Conservation (phyloP, 2,113 vertebrate species). For the Synchiropus splendidus region DNA sequence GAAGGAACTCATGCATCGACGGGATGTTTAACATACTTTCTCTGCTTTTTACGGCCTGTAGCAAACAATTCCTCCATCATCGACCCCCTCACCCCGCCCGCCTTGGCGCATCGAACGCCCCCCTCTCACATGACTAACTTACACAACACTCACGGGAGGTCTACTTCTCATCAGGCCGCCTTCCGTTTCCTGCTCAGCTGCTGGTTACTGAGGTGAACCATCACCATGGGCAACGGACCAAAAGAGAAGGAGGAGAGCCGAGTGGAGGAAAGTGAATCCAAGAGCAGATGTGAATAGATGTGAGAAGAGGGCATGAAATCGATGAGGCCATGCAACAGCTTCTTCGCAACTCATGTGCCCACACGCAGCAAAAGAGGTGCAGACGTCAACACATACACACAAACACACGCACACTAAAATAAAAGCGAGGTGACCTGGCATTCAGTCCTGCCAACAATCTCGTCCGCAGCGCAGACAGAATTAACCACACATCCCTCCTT, state of each 20-base stretch:
- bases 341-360: conserved; percentile 44
- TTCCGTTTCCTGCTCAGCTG: conserved; percentile 55
- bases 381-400: conserved; percentile 26
- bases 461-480: conserved; percentile 29
- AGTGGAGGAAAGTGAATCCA: conserved; percentile 36
- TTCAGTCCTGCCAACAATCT: conserved; percentile 44
- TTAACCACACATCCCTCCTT: conserved; percentile 38
- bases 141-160: conserved; percentile 44
- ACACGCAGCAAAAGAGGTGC: conserved; percentile 41
- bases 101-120: conserved; percentile 24
- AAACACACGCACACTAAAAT: conserved; percentile 4
- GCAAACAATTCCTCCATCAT: conserved; percentile 41
- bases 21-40: conserved; percentile 54
- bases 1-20: conserved; percentile 39
- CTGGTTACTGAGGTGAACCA: conserved; percentile 50
- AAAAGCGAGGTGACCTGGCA: conserved; percentile 40
- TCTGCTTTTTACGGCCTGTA: conserved; percentile 40
- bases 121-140: conserved; percentile 26
- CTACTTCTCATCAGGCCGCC: conserved; percentile 36
- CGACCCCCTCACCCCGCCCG: conserved; percentile 33
- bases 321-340: conserved; percentile 55
- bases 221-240: conserved; percentile 43
- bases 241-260: conserved; percentile 42
- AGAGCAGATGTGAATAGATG: conserved; percentile 57
- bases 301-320: conserved; percentile 60